phyloP scores from a whole-genome alignment of 2,888 invertebrate genomes.

The Ischnura elegans region DNA sequence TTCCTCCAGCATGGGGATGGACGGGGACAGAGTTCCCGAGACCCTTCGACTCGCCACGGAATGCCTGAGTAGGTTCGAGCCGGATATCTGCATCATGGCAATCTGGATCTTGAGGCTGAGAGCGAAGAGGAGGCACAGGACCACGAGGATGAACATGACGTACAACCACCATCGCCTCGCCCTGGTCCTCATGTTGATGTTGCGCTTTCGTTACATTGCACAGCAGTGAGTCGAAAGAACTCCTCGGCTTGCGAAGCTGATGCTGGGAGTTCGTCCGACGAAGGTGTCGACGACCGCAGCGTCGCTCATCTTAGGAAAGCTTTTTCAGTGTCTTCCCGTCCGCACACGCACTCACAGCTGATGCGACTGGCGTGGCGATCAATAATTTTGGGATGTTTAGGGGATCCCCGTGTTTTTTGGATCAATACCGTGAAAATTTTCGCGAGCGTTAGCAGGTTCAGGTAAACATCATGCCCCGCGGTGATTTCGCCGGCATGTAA shows the following conservation, averaged over 20 bases:
- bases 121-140: conserved; percentile 17
- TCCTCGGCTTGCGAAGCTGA: background rate
- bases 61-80: background rate
- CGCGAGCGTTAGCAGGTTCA: background rate
- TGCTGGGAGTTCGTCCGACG: background rate
- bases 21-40: conserved; percentile 9
- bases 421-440: background rate
- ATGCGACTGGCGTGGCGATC: background rate
- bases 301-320: background rate
- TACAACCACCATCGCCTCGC: conserved; percentile 11
- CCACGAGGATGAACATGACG: background rate
- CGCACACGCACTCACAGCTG: background rate
- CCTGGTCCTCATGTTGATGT: conserved; percentile 25
- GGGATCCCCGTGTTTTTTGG: background rate
- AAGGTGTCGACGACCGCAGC: background rate
- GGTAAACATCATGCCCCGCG: background rate
- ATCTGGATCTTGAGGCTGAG: conserved; percentile 50
- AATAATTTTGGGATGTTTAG: conserved; percentile 24
- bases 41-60: background rate
- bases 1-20: conserved; percentile 44
- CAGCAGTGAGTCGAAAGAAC: background rate
- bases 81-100: conserved; percentile 33
- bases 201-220: background rate
- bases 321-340: background rate
- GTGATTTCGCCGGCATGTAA: background rate